Evolutionary conservation across 2,888 invertebrate species (phyloP), one percentile per base, ranked within the genome.

Genomic region (Hesperia comma): DNA sequence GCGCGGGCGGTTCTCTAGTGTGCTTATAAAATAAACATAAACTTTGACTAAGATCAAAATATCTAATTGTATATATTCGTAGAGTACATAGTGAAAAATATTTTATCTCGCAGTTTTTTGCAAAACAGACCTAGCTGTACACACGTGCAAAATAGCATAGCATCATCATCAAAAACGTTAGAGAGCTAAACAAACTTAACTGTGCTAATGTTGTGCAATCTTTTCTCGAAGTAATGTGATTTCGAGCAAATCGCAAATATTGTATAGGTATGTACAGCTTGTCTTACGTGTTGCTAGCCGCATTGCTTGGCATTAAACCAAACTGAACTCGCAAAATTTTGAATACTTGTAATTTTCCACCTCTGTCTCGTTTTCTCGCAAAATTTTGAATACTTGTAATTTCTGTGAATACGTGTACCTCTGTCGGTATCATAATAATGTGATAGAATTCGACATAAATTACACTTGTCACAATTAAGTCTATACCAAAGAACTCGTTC

Each of bases 241-340:
- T 51, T 63, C 40, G 21, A 21, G 40, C 63, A 43, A 51, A 63
- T 57, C 33, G 26, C 63, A 67, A 69, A 55, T 68, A 73, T 70
- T 61, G 63, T 70, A 74, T 76, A 76, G 75, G 79, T 79, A 76
- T 75, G 79, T 79, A 74, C 63, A 57, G 72, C 79, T 79, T 77
- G 74, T 81, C 73, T 77, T 74, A 32, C 74, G 75, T 76, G 82
- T 84, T 85, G 79, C 84, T 77, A 82, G 70, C 79, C 72, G 73
- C 71, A 71, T 58, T 49, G 67, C 73, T 75, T 87, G 88, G 88
- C 86, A 17, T 40, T 8, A 7, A 26, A 76, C 87, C 88, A 88
- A 63, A 83, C 69, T 74, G 79, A 80, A 82, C 81, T 80, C 77
- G 75, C 77, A 76, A 73, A 72, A 62, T 55, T 21, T 43, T 51